These are phyloP conservation scores for Serranus cabrilla DNA, from an alignment of 2,797 vertebrate genomes.

Conservation along the genomic window DNA sequence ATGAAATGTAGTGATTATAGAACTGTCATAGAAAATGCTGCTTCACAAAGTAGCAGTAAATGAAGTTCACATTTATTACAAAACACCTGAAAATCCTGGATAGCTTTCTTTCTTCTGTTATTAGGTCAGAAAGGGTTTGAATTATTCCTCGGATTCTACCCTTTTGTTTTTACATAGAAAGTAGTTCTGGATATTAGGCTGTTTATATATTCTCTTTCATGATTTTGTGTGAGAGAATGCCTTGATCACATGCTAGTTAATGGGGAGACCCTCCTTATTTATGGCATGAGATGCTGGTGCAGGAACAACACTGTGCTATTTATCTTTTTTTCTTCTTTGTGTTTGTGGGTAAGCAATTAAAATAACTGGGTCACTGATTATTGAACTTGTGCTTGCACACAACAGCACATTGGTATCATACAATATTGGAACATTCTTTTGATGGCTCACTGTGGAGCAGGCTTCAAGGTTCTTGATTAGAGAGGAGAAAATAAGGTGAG, in stretches of 20 bases:
- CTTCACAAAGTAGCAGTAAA: slow-evolving; percentile 21
- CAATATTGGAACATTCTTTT: slow-evolving; percentile 74
- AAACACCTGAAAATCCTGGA: slow-evolving; percentile 57
- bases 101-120: slow-evolving; percentile 52
- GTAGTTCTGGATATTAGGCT: slow-evolving; percentile 71
- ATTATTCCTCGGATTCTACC: slow-evolving; percentile 62
- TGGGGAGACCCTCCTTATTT: slow-evolving; percentile 79
- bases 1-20: slow-evolving; percentile 11
- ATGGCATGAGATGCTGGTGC: slow-evolving; percentile 70
- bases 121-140: slow-evolving; percentile 67
- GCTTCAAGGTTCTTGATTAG: slow-evolving; percentile 61
- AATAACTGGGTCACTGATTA: slow-evolving; percentile 87
- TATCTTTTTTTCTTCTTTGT: slow-evolving; percentile 79
- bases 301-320: slow-evolving; percentile 82
- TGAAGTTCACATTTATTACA: slow-evolving; percentile 12
- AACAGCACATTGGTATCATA: slow-evolving; percentile 66
- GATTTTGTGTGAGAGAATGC: slow-evolving; percentile 79
- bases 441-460: slow-evolving; percentile 56
- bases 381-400: slow-evolving; percentile 78
- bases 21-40: slow-evolving; percentile 13
- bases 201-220: slow-evolving; percentile 84
- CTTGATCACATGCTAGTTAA: slow-evolving; percentile 85
- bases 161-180: slow-evolving; percentile 73
- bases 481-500: slow-evolving; percentile 47
- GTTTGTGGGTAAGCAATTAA: slow-evolving; percentile 88